Conservation (phyloP, 2,888 invertebrate species). For the Epinotia bilunana region DNA sequence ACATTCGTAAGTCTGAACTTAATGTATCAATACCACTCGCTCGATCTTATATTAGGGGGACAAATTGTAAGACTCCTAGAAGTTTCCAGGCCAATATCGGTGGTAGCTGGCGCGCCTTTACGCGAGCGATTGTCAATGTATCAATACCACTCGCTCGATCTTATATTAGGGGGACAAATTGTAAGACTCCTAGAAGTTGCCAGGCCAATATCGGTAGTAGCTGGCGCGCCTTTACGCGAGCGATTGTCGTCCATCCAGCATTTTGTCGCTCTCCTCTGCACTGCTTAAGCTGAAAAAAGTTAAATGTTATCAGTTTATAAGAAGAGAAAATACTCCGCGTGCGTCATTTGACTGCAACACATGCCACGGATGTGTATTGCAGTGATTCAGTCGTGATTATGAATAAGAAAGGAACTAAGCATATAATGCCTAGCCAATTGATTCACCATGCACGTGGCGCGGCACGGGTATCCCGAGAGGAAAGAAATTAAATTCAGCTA, state of each 20-base stretch:
- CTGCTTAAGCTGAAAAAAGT: constrained; percentile 84
- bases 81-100: constrained; percentile 51
- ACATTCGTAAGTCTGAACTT: constrained; percentile 27
- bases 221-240: constrained; percentile 78
- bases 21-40: constrained; percentile 57
- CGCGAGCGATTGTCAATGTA: too few relatives aligned
- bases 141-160: too few relatives aligned
- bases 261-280: constrained; percentile 90
- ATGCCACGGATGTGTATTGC: constrained; percentile 1
- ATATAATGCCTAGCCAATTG: constrained; percentile 14
- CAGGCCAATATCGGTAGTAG: constrained; percentile 56
- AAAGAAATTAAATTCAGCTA: neutral
- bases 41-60: constrained; percentile 59
- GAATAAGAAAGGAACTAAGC: constrained; percentile 6
- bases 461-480: neutral
- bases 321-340: constrained; percentile 3
- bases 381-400: constrained; percentile 29
- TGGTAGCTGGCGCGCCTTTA: constrained; percentile 60
- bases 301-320: constrained; percentile 46
- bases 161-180: constrained; percentile 63
- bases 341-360: constrained; percentile 1
- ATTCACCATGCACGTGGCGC: neutral
- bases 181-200: constrained; percentile 47
- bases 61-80: constrained; percentile 50
- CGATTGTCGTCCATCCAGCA: constrained; percentile 90